Percentiles rank a stretch among this genome's conserved stretches.
These are phyloP conservation scores for Apotomis capreana DNA, from an alignment of 2,888 invertebrate species.

Conservation along the genomic window DNA sequence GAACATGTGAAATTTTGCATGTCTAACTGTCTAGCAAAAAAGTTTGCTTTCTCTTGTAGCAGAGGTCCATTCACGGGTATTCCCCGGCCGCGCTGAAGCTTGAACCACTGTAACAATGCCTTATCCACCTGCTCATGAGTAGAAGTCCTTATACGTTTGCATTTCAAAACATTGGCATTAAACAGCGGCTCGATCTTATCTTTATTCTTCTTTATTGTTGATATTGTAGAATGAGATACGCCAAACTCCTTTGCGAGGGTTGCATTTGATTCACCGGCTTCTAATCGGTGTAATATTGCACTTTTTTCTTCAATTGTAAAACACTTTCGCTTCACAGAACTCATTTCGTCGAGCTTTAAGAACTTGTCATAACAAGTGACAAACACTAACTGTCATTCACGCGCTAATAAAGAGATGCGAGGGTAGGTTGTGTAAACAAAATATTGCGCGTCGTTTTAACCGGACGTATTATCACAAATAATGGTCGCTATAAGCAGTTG, in stretches of 20 bases:
- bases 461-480: background rate
- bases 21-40: constrained; percentile 43
- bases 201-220: constrained; percentile 41
- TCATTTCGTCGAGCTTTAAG: constrained; percentile 6
- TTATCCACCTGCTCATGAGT: background rate
- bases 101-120: constrained; percentile 1
- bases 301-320: constrained; percentile 47
- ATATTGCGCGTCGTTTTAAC: background rate
- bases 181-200: no score
- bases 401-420: background rate
- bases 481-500: constrained; percentile 6
- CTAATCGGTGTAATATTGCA: constrained; percentile 47
- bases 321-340: constrained; percentile 45
- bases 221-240: constrained; percentile 51
- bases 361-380: background rate
- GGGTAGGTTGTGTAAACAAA: background rate
- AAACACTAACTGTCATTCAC: no score
- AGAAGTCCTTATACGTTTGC: no score
- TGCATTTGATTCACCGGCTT: constrained; percentile 48
- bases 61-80: constrained; percentile 4
- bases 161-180: no score
- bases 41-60: constrained; percentile 36
- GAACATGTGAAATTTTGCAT: constrained; percentile 44
- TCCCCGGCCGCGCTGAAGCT: background rate
- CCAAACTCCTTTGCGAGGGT: constrained; percentile 50